Base-by-base conservation (phyloP, 2,797 vertebrate genomes). In the Tauraco hartlaubi region DNA sequence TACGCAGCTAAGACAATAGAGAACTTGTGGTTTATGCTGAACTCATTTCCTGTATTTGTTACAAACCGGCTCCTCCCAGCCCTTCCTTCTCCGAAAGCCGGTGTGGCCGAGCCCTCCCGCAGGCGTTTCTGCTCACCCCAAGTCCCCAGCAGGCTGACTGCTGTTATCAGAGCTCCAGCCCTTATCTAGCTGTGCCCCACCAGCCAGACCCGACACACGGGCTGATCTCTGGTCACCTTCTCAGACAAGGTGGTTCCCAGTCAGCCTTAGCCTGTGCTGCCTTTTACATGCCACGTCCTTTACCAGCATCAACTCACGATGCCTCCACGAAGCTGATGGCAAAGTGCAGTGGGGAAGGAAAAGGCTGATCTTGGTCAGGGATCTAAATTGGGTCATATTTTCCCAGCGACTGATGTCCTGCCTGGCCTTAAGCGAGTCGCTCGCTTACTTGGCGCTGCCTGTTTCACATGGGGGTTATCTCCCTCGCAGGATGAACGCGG, bases 41-140 rank as follows among this genome's bases (percentile, higher is more conserved):
- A 71, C 90, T 96, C 85, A 88, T 95, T 97, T 97, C 96, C 96
- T 92, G 96, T 80, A 41, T 94, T 97, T 96, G 95, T 97, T 90
- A 92, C 37, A n/a, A 0, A 6, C 4, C 5, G 21, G 55, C 94
- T 91, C 96, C 92, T 92, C 96, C 95, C 93, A 91, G 88, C 85
- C 52, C 83, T 96, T 95, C 94, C 94, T 94, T 21, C 84, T 92
- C 80, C 0, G 3, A 69, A 35, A 2, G 1, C 73, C 44, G 86
- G 46, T 44, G 63, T 35, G 6, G 6, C 64, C 18, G 1, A 39
- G 48, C 79, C 41, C 54, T 54, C 39, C 31, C 17, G 68, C 64
- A 64, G 76, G n/a, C 12, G 2, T 6, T 68, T 4, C 41, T 83
- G 54, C 4, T 73, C 54, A 15, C 4, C 2, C 35, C 5, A 3